Base-by-base conservation (phyloP, 2,113 vertebrate genomes). In the Mungos mungo region DNA sequence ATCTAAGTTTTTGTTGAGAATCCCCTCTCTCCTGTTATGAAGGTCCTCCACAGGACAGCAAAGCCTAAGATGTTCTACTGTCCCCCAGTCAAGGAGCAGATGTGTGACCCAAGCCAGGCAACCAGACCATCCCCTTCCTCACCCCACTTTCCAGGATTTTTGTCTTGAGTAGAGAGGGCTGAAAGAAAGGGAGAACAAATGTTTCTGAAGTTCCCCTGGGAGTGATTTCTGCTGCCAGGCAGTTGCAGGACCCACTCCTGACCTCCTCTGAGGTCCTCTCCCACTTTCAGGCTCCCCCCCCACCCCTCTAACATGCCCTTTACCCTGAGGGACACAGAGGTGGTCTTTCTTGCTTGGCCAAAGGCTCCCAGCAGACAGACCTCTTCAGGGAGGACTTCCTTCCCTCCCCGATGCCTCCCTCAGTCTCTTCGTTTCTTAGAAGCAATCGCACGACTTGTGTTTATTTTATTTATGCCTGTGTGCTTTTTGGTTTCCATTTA, bases 391-490 rank as follows among this genome's bases (percentile, higher is more conserved):
- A n/a, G 15, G 25, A 7, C 82, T 2, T 14, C 19, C 23, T 33
- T 31, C 18, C 29, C 65, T 52, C 12, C 65, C 21, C 7, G 19
- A 25, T 7, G 3, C 15, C 52, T 63, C 21, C 15, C 52, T 63
- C 21, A 6, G 21, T 14, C 3, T 35, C 38, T 33, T 45, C 18
- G 14, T 35, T 47, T 80, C 38, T 50, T 6, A 9, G 41, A 0
- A 66, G 76, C 21, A 2, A 9, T 29, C 1, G 0, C 1, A 18
- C 0, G 18, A 11, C 14, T 13, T 6, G 6, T 0, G 41, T 4
- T 63, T 33, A 18, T 33, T 90, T 65, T 12, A 31, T 35, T 45
- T 38, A 25, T 41, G 27, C n/a, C 35, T 6, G 0, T 0, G 29
- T 63, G 14, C 29, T 66, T 2, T 25, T 38, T 35, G 9, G 14